Percentiles rank a stretch among this genome's conserved stretches.
phyloP scores from a whole-genome alignment of 23 tunicate genomes.

The Oikopleura dioica region DNA sequence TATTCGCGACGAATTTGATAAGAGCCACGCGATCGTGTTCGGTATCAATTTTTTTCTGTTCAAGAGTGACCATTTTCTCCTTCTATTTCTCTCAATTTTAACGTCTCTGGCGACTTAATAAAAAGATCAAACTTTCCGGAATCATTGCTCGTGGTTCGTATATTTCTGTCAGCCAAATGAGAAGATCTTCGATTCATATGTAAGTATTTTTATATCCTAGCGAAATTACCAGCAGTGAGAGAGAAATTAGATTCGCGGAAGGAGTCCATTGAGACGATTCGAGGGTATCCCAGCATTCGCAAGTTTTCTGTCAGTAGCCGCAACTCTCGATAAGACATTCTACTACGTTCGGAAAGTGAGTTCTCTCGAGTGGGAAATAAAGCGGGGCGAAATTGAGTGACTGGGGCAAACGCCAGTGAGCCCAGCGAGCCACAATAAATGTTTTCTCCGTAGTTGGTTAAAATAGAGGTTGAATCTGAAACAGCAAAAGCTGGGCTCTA shows the following conservation, averaged over 20 bases:
- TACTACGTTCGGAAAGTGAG: not conserved
- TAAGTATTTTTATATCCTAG: too few species aligned
- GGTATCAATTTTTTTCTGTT: slow-evolving; percentile 47
- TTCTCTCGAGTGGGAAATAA: not conserved
- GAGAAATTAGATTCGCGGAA: slow-evolving; percentile 62
- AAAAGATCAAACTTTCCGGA: too few species aligned
- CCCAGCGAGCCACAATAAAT: too few species aligned
- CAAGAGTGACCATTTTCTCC: too few species aligned
- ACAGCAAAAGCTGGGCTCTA: not conserved
- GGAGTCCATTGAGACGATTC: slow-evolving; percentile 68
- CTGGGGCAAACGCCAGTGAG: too few species aligned
- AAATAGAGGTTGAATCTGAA: not conserved
- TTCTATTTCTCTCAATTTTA: too few species aligned
- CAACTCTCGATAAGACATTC: slow-evolving; percentile 80
- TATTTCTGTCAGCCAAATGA: slow-evolving; percentile 7
- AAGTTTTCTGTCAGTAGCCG: slow-evolving; percentile 87
- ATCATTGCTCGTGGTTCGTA: slow-evolving; percentile 36
- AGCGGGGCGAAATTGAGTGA: not conserved
- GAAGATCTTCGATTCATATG: too few species aligned
- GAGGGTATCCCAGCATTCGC: slow-evolving; percentile 70
- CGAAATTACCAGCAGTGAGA: slow-evolving; percentile 55
- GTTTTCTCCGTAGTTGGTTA: too few species aligned
- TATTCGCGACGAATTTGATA: slow-evolving; percentile 78
- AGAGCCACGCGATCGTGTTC: slow-evolving; percentile 86
- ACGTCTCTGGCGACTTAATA: too few species aligned